These are phyloP conservation scores for Phyllopteryx taeniolatus DNA, from an alignment of 2,113 vertebrate species.

Conservation along the genomic window DNA sequence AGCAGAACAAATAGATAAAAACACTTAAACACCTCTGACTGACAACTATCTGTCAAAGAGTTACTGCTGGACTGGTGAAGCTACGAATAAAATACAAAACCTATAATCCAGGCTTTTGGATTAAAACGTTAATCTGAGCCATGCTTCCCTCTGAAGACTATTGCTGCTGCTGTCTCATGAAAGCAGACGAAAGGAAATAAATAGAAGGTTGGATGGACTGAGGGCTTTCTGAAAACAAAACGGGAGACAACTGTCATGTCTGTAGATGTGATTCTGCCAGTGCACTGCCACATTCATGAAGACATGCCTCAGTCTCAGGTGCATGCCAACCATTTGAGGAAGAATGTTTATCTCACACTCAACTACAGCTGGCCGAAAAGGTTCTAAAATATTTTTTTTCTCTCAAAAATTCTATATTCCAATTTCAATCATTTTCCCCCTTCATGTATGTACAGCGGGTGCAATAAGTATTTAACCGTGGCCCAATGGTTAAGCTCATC, in stretches of 20 bases:
- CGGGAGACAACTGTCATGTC: slow-evolving; percentile 15
- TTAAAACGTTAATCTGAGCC: slow-evolving; percentile 75
- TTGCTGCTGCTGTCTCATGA: slow-evolving; percentile 53
- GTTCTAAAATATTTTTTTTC: not conserved
- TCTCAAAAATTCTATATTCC: not conserved
- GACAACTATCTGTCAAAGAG: slow-evolving; percentile 42
- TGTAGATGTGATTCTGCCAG: slow-evolving; percentile 2
- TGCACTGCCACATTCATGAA: slow-evolving; percentile 6
- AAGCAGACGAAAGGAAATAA: slow-evolving; percentile 30
- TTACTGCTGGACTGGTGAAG: slow-evolving; percentile 45
- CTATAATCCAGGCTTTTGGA: slow-evolving; percentile 72
- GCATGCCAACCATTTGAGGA: not conserved
- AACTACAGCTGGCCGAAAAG: not conserved
- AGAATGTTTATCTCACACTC: not conserved
- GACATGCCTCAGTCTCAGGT: not conserved
- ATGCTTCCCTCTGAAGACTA: slow-evolving; percentile 58
- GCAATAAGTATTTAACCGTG: too few relatives aligned
- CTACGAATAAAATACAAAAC: slow-evolving; percentile 71
- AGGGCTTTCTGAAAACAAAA: slow-evolving; percentile 9
- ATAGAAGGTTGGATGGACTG: slow-evolving; percentile 26
- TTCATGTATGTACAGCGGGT: not conserved
- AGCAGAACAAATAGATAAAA: slow-evolving; percentile 4
- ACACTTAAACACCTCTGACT: slow-evolving; percentile 30
- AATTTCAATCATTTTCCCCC: not conserved
- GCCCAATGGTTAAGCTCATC: too few relatives aligned